phyloP scores from a whole-genome alignment of 2,797 vertebrate genomes.

The Anguilla anguilla region DNA sequence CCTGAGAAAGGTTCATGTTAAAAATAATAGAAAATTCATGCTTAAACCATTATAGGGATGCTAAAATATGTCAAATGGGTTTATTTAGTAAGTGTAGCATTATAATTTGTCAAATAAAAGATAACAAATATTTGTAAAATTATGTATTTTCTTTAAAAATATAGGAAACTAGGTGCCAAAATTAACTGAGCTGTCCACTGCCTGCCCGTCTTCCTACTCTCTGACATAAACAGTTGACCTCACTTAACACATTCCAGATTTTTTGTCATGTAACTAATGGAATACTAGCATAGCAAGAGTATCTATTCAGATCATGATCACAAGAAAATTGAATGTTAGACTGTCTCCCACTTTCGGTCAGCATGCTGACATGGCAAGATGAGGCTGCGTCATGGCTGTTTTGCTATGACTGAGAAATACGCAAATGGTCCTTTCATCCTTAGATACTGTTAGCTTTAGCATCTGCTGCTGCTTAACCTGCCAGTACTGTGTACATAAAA shows the following conservation, averaged over 20 bases:
- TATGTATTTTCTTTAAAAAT: neutral
- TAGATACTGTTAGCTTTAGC: slow-evolving; percentile 5
- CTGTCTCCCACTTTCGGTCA: neutral
- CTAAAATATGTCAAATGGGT: neutral
- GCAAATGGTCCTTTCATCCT: neutral
- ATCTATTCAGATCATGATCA: neutral
- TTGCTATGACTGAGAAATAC: neutral
- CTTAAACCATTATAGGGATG: neutral
- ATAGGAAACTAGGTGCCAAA: neutral
- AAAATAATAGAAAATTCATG: neutral
- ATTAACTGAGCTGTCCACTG: neutral
- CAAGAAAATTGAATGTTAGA: neutral
- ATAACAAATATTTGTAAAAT: neutral
- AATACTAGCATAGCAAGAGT: neutral
- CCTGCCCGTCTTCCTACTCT: neutral
- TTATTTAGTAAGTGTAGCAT: neutral
- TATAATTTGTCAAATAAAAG: neutral
- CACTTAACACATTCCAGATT: neutral
- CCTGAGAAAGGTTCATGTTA: neutral
- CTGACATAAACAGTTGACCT: neutral
- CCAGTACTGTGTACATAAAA: neutral
- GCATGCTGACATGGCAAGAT: neutral
- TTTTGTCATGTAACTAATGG: neutral
- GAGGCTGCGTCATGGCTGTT: neutral
- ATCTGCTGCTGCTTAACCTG: slow-evolving; percentile 5